A percentile compares a stretch with the other conserved stretches of the same genome.
These are phyloP conservation scores for Darevskia nairensis DNA, from an alignment of 2,797 vertebrate species.

Conservation along the genomic window DNA sequence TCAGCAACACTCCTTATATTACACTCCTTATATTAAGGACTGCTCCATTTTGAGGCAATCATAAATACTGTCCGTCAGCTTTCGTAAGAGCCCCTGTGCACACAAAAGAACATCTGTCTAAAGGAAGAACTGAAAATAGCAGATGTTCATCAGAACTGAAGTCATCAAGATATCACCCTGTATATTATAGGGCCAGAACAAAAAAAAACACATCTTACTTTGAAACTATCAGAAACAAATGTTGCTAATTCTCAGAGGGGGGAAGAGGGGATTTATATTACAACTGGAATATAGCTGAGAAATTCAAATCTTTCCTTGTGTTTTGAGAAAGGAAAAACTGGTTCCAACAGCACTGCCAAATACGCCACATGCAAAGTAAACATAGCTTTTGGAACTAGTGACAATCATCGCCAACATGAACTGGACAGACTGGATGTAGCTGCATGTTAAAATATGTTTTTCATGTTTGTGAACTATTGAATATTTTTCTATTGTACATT, in stretches of 20 bases:
- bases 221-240: neutral
- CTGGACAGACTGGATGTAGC: constrained; percentile 22
- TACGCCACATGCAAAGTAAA: neutral
- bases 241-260: neutral
- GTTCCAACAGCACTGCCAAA: constrained; percentile 14
- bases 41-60: constrained; percentile 48
- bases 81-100: neutral
- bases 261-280: neutral
- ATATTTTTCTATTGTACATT: constrained; percentile 28
- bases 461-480: constrained; percentile 23
- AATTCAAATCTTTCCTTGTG: constrained; percentile 14
- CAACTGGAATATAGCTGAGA: constrained; percentile 43
- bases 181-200: rapidly evolving
- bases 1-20: neutral
- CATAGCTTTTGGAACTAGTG: neutral
- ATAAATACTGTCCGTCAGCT: neutral
- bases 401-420: constrained; percentile 31
- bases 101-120: neutral
- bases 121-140: neutral
- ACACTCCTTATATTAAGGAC: neutral
- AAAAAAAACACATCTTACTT: constrained; percentile 7
- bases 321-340: neutral
- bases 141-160: neutral
- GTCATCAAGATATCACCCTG: neutral
- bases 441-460: constrained; percentile 27